These are phyloP conservation scores for Micrasema longulum DNA, from an alignment of 1,140 invertebrate species.

Conservation along the genomic window DNA sequence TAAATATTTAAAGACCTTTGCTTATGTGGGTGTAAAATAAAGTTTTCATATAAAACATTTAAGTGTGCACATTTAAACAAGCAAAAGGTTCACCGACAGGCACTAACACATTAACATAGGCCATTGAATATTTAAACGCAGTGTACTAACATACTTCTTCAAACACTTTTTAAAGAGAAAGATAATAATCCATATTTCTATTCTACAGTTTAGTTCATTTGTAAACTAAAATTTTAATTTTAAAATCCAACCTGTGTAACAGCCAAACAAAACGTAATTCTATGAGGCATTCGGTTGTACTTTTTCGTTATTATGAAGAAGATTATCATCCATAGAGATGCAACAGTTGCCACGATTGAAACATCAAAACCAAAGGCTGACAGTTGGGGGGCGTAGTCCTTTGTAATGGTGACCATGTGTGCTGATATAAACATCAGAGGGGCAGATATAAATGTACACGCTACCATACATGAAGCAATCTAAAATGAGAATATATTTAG, in stretches of 20 bases:
- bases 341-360: slow-evolving; percentile 80
- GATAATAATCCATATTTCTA: no score
- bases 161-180: no score
- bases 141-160: no score
- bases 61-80: no score
- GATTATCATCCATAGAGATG: slow-evolving; percentile 82
- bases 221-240: slow-evolving; percentile 18
- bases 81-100: no score
- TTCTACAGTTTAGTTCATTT: neutral
- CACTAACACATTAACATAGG: no score
- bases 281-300: slow-evolving; percentile 84
- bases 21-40: no score
- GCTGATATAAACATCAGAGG: slow-evolving; percentile 96
- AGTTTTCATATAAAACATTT: no score
- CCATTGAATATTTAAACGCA: no score
- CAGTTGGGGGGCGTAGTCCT: slow-evolving; percentile 81
- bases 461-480: slow-evolving; percentile 92
- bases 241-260: slow-evolving; percentile 78
- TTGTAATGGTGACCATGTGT: slow-evolving; percentile 87
- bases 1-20: no score
- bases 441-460: slow-evolving; percentile 92
- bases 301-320: slow-evolving; percentile 83
- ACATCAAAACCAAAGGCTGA: slow-evolving; percentile 85
- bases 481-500: slow-evolving; percentile 60
- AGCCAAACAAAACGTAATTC: slow-evolving; percentile 81